A percentile compares a stretch with the other conserved stretches of the same genome.
phyloP scores from a whole-genome alignment of 2,888 invertebrate genomes.

The Tiliacea aurago region DNA sequence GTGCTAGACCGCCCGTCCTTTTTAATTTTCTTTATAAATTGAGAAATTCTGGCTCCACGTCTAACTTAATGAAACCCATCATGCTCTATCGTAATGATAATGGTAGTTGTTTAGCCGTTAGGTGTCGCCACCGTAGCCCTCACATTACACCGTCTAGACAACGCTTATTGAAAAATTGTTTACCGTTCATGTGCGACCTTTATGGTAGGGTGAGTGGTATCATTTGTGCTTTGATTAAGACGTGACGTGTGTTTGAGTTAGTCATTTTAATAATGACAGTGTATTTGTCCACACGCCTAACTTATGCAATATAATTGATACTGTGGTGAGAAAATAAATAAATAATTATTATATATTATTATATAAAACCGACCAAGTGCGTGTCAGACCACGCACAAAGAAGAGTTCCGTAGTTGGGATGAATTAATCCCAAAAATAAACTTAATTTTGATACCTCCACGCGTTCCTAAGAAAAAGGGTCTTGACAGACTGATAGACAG shows the following conservation, averaged over 20 bases:
- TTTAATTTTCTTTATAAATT: slow-evolving; percentile 50
- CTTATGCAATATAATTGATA: too few relatives aligned
- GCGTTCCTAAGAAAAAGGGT: too few relatives aligned
- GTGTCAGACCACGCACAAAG: too few relatives aligned
- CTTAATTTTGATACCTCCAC: too few relatives aligned
- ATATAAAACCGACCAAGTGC: too few relatives aligned
- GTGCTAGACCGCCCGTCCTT: slow-evolving; percentile 11
- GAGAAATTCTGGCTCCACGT: slow-evolving; percentile 32
- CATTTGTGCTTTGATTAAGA: slow-evolving; percentile 59
- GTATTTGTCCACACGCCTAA: too few relatives aligned
- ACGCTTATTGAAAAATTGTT: slow-evolving; percentile 71
- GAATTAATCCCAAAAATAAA: too few relatives aligned
- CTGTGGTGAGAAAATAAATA: too few relatives aligned
- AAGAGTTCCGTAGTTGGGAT: too few relatives aligned
- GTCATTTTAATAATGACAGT: neutral
- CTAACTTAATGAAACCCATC: slow-evolving; percentile 56
- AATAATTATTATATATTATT: too few relatives aligned
- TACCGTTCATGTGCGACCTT: slow-evolving; percentile 64
- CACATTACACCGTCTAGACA: slow-evolving; percentile 78
- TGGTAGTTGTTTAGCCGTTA: slow-evolving; percentile 57
- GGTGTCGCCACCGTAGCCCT: slow-evolving; percentile 65
- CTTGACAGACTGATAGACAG: too few relatives aligned
- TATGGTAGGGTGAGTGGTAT: slow-evolving; percentile 46
- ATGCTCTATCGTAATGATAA: slow-evolving; percentile 61
- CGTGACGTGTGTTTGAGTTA: neutral